Percentiles rank a stretch among this genome's conserved stretches.
These are phyloP conservation scores for Ypsolopha sequella DNA, from an alignment of 2,888 invertebrate species.

Conservation along the genomic window DNA sequence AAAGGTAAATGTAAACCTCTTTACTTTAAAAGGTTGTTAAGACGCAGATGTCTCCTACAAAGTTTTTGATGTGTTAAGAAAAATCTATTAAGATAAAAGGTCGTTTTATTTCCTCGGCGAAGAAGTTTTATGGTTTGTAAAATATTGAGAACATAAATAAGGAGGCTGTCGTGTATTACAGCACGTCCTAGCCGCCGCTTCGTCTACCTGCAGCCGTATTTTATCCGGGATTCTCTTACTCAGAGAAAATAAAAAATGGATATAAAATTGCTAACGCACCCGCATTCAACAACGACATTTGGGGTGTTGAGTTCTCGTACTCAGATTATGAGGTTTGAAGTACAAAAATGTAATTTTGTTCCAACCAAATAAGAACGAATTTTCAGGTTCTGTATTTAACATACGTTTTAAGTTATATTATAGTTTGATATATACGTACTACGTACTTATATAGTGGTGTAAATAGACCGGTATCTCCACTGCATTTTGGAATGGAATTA, in stretches of 20 bases:
- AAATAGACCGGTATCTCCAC: too few relatives aligned
- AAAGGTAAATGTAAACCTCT: not conserved
- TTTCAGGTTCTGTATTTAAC: too few relatives aligned
- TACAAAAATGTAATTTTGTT: too few relatives aligned
- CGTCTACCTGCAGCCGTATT: constrained; percentile 51
- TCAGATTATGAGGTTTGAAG: not conserved
- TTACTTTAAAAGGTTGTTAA: too few relatives aligned
- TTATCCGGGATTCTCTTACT: constrained; percentile 56
- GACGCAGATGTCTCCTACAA: constrained; percentile 10
- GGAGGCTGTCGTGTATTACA: constrained; percentile 58
- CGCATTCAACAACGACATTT: not conserved
- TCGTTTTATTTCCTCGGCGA: constrained; percentile 52
- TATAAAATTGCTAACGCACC: constrained; percentile 40
- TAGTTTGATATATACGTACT: too few relatives aligned
- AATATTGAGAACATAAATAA: constrained; percentile 68
- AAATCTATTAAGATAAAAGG: constrained; percentile 61
- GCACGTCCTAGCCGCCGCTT: constrained; percentile 43
- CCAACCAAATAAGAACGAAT: too few relatives aligned
- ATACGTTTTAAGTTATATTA: not conserved
- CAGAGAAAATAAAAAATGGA: constrained; percentile 49
- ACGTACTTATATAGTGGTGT: too few relatives aligned
- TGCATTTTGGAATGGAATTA: too few relatives aligned
- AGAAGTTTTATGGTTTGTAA: constrained; percentile 67
- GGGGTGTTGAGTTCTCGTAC: constrained; percentile 4
- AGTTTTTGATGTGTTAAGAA: constrained; percentile 19